Evolutionary conservation across 2,113 vertebrate species (phyloP).

Genomic region (Brachyhypopomus occidentalis): DNA sequence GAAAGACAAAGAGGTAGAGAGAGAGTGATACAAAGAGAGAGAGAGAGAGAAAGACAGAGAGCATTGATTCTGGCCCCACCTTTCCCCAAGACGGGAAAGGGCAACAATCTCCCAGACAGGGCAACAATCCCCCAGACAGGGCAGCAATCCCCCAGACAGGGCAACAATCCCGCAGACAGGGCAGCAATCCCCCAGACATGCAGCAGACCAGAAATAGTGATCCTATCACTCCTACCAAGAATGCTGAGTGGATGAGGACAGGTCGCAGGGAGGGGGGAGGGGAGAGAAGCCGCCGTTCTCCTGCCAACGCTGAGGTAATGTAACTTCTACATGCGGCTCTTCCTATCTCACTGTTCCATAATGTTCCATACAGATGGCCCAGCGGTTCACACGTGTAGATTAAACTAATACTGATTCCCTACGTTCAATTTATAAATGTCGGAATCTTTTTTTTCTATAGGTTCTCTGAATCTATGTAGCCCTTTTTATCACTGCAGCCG

Average conservation of each 20-base stretch:
- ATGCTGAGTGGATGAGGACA: conserved; percentile 29
- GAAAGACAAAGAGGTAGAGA: not conserved
- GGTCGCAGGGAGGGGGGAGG: conserved; percentile 12
- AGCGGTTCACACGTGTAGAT: no score
- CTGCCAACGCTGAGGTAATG: not conserved
- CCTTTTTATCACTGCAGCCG: no score
- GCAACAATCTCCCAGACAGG: no score
- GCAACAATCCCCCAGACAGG: no score
- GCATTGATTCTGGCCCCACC: not conserved
- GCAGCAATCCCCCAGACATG: conserved; percentile 25
- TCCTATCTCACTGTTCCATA: conserved; percentile 22
- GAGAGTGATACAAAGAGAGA: not conserved
- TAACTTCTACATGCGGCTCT: conserved; percentile 24
- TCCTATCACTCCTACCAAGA: conserved; percentile 32
- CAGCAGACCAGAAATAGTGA: conserved; percentile 42
- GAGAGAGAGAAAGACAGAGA: conserved; percentile 11
- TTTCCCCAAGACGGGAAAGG: not conserved
- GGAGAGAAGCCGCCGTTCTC: conserved; percentile 1
- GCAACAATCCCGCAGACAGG: no score
- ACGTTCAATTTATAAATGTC: no score
- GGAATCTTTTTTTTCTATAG: no score
- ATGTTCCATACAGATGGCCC: not conserved
- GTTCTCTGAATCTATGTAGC: no score
- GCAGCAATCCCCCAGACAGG: conserved; percentile 6
- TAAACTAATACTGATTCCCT: no score